Evolutionary conservation across 2,113 vertebrate genomes (phyloP), one percentile per base, ranked within the genome.

Genomic region (Ranitomeya imitator): DNA sequence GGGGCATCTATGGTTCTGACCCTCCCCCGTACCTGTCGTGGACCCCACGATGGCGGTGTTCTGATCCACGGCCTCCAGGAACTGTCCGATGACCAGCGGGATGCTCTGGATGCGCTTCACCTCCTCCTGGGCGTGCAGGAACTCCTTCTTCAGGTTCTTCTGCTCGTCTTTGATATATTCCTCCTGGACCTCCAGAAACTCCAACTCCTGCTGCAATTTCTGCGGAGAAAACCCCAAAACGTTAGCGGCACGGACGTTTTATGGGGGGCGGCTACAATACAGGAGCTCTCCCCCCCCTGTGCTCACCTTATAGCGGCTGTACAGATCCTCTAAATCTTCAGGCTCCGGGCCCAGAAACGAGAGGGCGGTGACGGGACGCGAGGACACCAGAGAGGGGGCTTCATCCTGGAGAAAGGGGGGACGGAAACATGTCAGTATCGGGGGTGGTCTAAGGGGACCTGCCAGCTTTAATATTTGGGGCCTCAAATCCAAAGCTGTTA

Each of bases 151-250:
- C 55, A 99, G 93, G 90, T 99, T 98, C 92, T 97, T 97, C 92
- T 99, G 97, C 90, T 98, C 97, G 82, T 98, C 97, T 90, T 99
- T 98, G 90, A 98, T 99, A 85, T 98, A 99, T 57, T 99, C 97
- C 91, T 99, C 97, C 90, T 99, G 97, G 23, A 98, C 97, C 90
- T 98, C 97, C 80, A 98, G 91, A 90, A 99, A 98, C 90, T 98
- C 97, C 90, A 99, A 93, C 93, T 99, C 97, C 91, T 98, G 97
- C 90, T 99, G 97, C 90, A 99, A 94, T 91, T 98, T 98, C 97
- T 99, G 88, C 26, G 86, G 55, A 12, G 67, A 14, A 4, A 71
- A 14, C 0, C 2, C 37, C 81, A 16, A 86, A 18, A 8, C 3
- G 65, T 67, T 4, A 67, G 65, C 21, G 9, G 65, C 0, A n/a